phyloP scores from a whole-genome alignment of 2,888 invertebrate species.

The Cataglyphis altisquamis region DNA sequence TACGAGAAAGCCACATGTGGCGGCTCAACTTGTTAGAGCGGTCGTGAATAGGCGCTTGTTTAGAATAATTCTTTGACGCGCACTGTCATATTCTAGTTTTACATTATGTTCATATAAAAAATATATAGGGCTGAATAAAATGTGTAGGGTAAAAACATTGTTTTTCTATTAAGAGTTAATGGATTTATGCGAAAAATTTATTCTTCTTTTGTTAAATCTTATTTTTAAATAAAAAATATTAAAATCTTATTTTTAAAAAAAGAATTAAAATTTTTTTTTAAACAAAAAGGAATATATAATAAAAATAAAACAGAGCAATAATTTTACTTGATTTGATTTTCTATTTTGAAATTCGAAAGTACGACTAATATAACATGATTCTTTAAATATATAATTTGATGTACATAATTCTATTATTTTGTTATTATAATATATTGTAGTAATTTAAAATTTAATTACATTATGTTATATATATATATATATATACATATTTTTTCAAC shows the following conservation, averaged over 20 bases:
- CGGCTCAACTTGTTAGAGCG: background rate
- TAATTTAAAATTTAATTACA: background rate
- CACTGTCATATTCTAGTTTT: background rate
- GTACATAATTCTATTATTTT: background rate
- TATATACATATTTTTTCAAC: background rate
- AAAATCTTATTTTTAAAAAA: background rate
- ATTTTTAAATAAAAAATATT: background rate
- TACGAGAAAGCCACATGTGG: conserved; percentile 7
- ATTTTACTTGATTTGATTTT: background rate
- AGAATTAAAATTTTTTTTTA: background rate
- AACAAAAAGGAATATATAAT: background rate
- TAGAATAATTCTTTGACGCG: background rate
- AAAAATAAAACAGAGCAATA: background rate
- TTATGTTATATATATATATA: background rate
- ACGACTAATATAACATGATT: background rate
- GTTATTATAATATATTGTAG: background rate
- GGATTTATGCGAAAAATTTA: background rate
- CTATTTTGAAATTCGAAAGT: background rate
- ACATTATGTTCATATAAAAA: background rate
- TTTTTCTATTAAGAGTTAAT: background rate
- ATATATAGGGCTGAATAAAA: background rate
- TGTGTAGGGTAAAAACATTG: background rate
- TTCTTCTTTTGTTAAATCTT: background rate
- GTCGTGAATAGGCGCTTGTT: background rate
- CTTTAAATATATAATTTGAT: background rate